Conservation (phyloP, 2,797 vertebrate species). For the Amphiprion clarkii region DNA sequence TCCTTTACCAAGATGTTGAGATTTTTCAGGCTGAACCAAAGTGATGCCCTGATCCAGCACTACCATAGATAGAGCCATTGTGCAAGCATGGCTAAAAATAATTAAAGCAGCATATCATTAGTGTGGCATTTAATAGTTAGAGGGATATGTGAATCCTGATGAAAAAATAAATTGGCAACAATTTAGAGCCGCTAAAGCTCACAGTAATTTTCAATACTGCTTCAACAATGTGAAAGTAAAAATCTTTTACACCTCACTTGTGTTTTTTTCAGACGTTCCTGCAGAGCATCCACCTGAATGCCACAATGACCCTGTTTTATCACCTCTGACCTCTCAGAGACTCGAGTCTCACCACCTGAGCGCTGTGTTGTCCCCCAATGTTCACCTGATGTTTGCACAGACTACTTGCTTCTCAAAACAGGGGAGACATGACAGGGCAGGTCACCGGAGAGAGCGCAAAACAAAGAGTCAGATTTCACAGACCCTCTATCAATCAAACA, state of each 20-base stretch:
- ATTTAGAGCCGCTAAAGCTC: background rate
- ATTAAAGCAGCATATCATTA: background rate
- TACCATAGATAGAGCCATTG: background rate
- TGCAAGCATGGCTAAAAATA: background rate
- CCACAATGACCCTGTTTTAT: conserved; percentile 67
- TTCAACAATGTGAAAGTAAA: background rate
- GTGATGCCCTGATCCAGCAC: background rate
- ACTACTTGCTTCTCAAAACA: conserved; percentile 74
- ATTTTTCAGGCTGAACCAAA: background rate
- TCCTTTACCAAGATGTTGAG: background rate
- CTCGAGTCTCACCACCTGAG: conserved; percentile 64
- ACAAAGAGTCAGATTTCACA: conserved; percentile 84
- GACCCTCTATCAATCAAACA: conserved; percentile 84
- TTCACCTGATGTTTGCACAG: conserved; percentile 77
- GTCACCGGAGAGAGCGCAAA: conserved; percentile 74
- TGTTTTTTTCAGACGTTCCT: conserved; percentile 18
- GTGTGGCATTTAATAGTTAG: background rate
- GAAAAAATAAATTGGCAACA: background rate
- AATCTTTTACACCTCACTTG: conserved; percentile 16
- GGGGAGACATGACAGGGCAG: conserved; percentile 80
- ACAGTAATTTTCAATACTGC: background rate
- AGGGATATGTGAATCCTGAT: background rate
- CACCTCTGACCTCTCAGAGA: conserved; percentile 71
- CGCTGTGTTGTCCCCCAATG: conserved; percentile 36
- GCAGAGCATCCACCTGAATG: conserved; percentile 70